Evolutionary conservation across 2,888 invertebrate genomes (phyloP), one percentile per base, ranked within the genome.

Genomic region (Gortyna flavago): DNA sequence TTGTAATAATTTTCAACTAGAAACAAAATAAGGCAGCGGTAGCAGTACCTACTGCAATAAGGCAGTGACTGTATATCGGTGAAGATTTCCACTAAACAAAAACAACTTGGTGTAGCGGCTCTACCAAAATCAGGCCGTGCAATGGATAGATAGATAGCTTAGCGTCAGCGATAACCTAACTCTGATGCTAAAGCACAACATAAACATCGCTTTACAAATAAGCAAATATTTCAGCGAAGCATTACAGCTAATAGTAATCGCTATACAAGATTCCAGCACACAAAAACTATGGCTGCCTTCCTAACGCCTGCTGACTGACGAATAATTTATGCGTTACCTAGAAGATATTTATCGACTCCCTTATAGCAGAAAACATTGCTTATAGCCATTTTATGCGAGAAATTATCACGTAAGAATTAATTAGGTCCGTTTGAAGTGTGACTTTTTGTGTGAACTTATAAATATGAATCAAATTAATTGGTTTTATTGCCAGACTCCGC

Each of bases 281-380:
- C 80, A 88, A 87, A 87, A 87, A 87, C 85, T 72, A 32, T 71
- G 77, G 35, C 73, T 51, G 69, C 75, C 74, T 35, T 68, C 83
- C 71, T 65, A 86, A 73, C 81, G 77, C 81, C 77, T 75, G 84
- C 84, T 76, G 86, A 81, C 80, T 80, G 80, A 72, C 85, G 71
- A 87, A 85, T 83, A 80, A 76, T 81, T 86, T 84, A 85, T 73
- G 68, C 35, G 61, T 62, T 80, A 82, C 68, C 83, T 68, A 64
- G 61, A 77, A 66, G 77, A 86, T 85, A 83, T 87, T 83, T 87
- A 88, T 87, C 82, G 70, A 18, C 71, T 29, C 62, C 38, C 54
- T 88, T 85, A 86, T 86, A 77, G 83, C 78, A 85, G 79, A 88
- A 86, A 87, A 85, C 87, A 87, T 81, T 68, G 85, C 68, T 75